These are phyloP conservation scores for Metridium senile DNA, from an alignment of 92 coral and sea anemone genomes.

Conservation along the genomic window DNA sequence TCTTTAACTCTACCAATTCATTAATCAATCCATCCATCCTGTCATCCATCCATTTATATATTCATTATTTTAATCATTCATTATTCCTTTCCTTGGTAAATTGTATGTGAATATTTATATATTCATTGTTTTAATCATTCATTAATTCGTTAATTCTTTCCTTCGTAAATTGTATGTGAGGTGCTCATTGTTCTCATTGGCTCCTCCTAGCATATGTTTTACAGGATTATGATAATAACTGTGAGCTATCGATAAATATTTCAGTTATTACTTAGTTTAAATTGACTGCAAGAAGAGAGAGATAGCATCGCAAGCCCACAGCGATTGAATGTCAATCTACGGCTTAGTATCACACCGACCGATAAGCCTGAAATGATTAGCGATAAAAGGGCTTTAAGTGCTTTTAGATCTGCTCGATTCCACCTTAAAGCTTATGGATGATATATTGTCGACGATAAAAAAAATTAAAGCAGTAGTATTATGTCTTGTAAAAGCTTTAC, in stretches of 20 bases:
- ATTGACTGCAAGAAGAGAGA: constrained; percentile 23
- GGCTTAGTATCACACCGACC: constrained; percentile 11
- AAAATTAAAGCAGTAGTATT: constrained; percentile 10
- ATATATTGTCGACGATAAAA: constrained; percentile 18
- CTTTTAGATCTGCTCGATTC: constrained; percentile 15
- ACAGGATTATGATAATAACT: neutral
- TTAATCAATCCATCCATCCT: neutral
- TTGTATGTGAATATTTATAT: neutral
- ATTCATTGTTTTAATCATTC: neutral
- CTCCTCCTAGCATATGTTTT: neutral
- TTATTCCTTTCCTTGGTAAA: neutral
- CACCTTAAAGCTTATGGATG: constrained; percentile 4
- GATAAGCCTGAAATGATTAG: constrained; percentile 14
- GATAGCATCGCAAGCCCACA: constrained; percentile 19
- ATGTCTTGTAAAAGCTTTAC: neutral
- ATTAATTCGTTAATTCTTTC: neutral
- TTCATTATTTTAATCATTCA: neutral
- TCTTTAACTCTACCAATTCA: too few species aligned
- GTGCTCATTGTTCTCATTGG: neutral
- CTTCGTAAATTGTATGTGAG: too few species aligned
- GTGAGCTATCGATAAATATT: neutral
- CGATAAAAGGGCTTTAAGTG: constrained; percentile 9
- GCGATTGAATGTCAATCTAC: constrained; percentile 13
- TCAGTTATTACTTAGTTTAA: constrained; percentile 26
- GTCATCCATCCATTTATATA: neutral